phyloP scores from a whole-genome alignment of 2,888 invertebrate genomes.

The Acanthosepion esculentum region DNA sequence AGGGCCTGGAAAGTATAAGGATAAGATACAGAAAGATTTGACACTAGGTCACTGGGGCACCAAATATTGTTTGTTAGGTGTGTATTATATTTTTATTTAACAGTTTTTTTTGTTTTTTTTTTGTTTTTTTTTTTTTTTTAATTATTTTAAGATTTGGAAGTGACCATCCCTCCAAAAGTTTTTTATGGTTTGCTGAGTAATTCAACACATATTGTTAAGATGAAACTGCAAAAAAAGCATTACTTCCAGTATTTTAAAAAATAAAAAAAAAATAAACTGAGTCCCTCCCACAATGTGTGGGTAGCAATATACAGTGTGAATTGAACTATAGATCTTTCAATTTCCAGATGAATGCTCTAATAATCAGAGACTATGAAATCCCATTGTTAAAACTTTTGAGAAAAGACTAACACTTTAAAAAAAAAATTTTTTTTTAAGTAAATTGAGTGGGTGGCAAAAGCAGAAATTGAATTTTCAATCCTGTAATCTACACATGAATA shows the following conservation, averaged over 20 bases:
- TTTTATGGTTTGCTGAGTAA: background rate
- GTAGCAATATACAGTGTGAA: background rate
- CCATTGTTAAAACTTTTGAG: background rate
- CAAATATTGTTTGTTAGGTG: background rate
- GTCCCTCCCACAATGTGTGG: background rate
- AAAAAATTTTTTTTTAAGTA: background rate
- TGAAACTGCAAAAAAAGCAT: background rate
- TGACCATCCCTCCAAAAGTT: background rate
- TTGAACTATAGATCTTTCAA: background rate
- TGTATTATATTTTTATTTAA: background rate
- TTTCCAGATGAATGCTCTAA: background rate
- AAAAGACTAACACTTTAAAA: background rate
- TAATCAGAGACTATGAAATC: background rate
- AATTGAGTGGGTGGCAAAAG: background rate
- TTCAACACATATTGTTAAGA: background rate
- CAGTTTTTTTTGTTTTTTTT: background rate
- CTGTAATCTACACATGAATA: too few relatives aligned
- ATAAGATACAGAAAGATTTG: background rate
- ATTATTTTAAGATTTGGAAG: background rate
- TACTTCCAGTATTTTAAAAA: background rate
- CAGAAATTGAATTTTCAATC: background rate
- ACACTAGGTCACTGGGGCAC: constrained; percentile 20
- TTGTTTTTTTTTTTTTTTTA: background rate
- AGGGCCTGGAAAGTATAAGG: background rate
- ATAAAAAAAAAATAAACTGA: background rate